Evolutionary conservation across 2,888 invertebrate genomes (phyloP).

Genomic region (Shargacucullia verbasci): DNA sequence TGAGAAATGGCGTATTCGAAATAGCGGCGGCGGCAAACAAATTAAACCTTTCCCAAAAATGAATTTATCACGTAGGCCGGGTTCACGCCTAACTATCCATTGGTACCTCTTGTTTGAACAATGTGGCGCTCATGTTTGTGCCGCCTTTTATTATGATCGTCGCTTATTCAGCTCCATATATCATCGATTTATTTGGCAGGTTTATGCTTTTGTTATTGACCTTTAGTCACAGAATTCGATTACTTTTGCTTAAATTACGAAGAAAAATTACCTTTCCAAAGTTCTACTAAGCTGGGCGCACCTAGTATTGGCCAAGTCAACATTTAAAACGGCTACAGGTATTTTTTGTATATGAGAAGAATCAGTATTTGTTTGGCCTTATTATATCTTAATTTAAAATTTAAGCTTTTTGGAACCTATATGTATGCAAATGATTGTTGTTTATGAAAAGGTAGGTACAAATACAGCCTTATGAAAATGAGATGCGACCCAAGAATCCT

Average conservation of each 20-base stretch:
- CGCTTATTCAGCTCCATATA: conserved; percentile 48
- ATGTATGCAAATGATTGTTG: too few species aligned
- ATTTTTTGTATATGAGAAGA: too few species aligned
- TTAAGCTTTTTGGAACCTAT: too few species aligned
- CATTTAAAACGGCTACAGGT: too few species aligned
- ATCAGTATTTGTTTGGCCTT: too few species aligned
- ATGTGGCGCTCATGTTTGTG: conserved; percentile 42
- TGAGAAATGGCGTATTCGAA: conserved; percentile 86
- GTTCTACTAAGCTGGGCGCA: too few species aligned
- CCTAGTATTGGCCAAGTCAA: too few species aligned
- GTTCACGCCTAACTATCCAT: conserved; percentile 75
- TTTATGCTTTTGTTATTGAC: conserved; percentile 34
- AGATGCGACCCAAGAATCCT: conserved; percentile 58
- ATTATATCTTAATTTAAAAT: too few species aligned
- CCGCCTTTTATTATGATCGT: conserved; percentile 52
- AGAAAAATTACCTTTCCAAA: too few species aligned
- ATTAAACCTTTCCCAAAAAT: conserved; percentile 87
- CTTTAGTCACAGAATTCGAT: not conserved
- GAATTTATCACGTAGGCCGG: conserved; percentile 83
- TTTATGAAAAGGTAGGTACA: too few species aligned
- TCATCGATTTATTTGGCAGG: conserved; percentile 44
- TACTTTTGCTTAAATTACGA: not conserved
- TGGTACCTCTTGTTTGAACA: conserved; percentile 62
- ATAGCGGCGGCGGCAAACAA: conserved; percentile 82
- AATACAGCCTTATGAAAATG: conserved; percentile 17